Percentiles rank a stretch among this genome's conserved stretches.
These are phyloP conservation scores for Cliona cf. orientalis DNA, from an alignment of 37 sponge, comb jelly and placozoan genomes.

Conservation along the genomic window DNA sequence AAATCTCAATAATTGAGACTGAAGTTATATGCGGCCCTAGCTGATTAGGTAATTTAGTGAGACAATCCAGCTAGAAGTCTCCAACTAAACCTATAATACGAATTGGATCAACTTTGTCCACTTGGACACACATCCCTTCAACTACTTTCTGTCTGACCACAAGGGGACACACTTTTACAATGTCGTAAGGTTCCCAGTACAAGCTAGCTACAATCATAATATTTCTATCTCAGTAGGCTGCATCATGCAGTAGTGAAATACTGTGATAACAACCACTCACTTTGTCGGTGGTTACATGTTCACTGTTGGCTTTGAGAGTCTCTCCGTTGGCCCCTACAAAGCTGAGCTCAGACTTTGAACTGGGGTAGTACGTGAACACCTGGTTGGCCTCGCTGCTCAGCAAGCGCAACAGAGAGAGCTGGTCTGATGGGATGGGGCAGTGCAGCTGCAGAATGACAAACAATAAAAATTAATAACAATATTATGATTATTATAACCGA, in stretches of 20 bases:
- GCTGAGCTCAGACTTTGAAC: neutral
- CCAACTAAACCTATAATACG: no score
- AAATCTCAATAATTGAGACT: no score
- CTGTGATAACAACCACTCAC: neutral
- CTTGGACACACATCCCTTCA: no score
- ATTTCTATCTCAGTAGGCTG: neutral
- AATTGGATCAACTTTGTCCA: no score
- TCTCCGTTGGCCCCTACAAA: slow-evolving; percentile 34
- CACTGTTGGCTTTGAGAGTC: neutral
- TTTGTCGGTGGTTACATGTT: neutral
- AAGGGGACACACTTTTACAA: no score
- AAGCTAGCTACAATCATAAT: neutral
- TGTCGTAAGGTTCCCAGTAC: neutral
- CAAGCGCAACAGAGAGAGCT: slow-evolving; percentile 54
- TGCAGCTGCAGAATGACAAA: no score
- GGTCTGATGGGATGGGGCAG: slow-evolving; percentile 43
- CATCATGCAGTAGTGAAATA: no score
- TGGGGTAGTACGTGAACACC: slow-evolving; percentile 30
- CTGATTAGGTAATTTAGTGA: no score
- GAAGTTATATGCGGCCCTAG: neutral
- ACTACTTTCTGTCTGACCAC: no score
- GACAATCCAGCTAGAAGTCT: no score
- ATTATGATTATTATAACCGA: no score
- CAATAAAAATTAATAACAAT: no score
- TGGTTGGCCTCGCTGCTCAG: slow-evolving; percentile 60